Evolutionary conservation across 2,888 invertebrate species (phyloP).

Genomic region (Chouioia cunea): DNA sequence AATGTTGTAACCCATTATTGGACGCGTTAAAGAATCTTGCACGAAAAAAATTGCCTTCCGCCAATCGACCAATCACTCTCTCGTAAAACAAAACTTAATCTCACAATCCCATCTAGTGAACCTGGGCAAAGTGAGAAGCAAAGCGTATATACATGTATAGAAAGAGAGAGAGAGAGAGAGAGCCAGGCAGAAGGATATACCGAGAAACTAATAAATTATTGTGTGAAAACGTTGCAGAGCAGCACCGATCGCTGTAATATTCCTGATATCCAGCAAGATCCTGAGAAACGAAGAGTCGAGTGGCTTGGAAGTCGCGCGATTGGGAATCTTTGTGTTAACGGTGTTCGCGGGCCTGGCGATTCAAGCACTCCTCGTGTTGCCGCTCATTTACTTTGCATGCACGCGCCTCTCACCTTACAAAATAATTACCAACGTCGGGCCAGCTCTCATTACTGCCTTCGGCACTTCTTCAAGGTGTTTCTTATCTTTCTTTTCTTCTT

Average conservation of each 20-base stretch:
- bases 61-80: no score
- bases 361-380: constrained; percentile 92
- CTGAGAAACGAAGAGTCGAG: constrained; percentile 88
- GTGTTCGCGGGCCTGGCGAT: constrained; percentile 89
- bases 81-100: no score
- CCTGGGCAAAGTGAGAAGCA: no score
- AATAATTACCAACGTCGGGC: constrained; percentile 84
- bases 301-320: constrained; percentile 82
- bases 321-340: constrained; percentile 93
- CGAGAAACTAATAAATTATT: no score
- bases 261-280: constrained; percentile 90
- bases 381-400: constrained; percentile 85
- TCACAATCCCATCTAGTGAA: no score
- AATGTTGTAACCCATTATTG: no score
- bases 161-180: no score
- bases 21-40: no score
- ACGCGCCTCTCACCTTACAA: constrained; percentile 86
- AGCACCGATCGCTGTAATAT: constrained; percentile 88
- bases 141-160: no score
- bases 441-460: constrained; percentile 95
- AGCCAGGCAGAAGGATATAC: no score
- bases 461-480: constrained; percentile 86
- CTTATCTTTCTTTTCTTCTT: neutral
- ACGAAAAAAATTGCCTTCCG: no score
- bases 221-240: constrained; percentile 78